These are phyloP conservation scores for Physocephala rufipes DNA, from an alignment of 2,888 invertebrate species.

Conservation along the genomic window DNA sequence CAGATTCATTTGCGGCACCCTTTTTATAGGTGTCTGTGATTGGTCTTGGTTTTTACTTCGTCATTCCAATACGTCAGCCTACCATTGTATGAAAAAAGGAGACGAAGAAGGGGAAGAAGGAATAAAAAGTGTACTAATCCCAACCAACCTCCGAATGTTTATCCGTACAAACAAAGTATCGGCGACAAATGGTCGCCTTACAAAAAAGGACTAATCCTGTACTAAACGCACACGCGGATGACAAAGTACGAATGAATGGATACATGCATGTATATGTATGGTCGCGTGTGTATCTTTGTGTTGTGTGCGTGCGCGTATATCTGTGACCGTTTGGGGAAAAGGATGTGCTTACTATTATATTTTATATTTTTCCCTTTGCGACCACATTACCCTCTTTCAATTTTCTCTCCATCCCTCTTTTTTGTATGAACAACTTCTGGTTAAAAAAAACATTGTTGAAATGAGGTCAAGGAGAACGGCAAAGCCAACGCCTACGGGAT, in stretches of 20 bases:
- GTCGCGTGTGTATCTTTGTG: neutral
- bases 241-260: too few relatives aligned
- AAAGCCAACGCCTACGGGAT: neutral
- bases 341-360: neutral
- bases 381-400: conserved; percentile 3
- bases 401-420: neutral
- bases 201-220: too few relatives aligned
- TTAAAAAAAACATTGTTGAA: neutral
- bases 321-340: neutral
- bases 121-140: too few relatives aligned
- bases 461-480: conserved; percentile 18
- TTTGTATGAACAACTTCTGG: conserved; percentile 29
- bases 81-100: neutral
- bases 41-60: too few relatives aligned
- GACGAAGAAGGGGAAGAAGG: neutral
- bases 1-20: too few relatives aligned
- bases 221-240: too few relatives aligned
- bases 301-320: neutral
- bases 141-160: too few relatives aligned
- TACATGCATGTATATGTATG: too few relatives aligned
- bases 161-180: too few relatives aligned
- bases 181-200: too few relatives aligned
- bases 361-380: conserved; percentile 9
- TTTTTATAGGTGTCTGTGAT: too few relatives aligned
- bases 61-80: too few relatives aligned